Conservation (phyloP, 2,797 vertebrate genomes). For the Vireo griseus region DNA sequence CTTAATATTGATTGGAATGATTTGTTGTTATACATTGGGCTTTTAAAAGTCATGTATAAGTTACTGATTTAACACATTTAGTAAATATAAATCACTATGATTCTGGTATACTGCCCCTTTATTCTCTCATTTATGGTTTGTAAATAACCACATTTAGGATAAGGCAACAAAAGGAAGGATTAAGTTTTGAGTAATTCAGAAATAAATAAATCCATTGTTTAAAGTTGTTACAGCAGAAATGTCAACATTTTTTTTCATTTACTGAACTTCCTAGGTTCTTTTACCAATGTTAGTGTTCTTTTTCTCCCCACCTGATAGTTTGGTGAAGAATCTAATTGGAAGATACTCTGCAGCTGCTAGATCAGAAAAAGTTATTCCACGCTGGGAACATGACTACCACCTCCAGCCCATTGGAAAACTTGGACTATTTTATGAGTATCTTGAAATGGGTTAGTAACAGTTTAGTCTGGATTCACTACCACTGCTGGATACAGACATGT, state of each 20-base stretch:
- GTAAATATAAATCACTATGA: not conserved
- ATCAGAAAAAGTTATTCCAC: constrained; percentile 78
- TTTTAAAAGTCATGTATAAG: not conserved
- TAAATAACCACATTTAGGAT: not conserved
- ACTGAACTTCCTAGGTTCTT: not conserved
- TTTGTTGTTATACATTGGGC: not conserved
- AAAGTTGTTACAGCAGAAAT: not conserved
- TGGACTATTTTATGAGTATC: constrained; percentile 92
- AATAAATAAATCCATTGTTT: not conserved
- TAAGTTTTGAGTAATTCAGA: not conserved
- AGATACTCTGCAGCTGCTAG: constrained; percentile 69
- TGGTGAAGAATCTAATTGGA: constrained; percentile 88
- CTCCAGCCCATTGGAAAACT: constrained; percentile 83
- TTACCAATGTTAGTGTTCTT: constrained; percentile 1
- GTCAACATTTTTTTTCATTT: not conserved
- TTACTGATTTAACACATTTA: not conserved
- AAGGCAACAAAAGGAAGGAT: not conserved
- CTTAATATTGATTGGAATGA: not conserved
- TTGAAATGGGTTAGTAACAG: constrained; percentile 89
- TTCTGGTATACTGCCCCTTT: not conserved
- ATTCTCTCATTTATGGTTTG: not conserved
- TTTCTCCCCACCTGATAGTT: constrained; percentile 74
- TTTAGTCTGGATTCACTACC: not conserved
- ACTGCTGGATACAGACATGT: not conserved
- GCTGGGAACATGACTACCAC: constrained; percentile 94